A percentile compares a stretch with the other conserved stretches of the same genome.
Conservation (phyloP, 1,140 invertebrate species). For the Euglossa dilemma region DNA sequence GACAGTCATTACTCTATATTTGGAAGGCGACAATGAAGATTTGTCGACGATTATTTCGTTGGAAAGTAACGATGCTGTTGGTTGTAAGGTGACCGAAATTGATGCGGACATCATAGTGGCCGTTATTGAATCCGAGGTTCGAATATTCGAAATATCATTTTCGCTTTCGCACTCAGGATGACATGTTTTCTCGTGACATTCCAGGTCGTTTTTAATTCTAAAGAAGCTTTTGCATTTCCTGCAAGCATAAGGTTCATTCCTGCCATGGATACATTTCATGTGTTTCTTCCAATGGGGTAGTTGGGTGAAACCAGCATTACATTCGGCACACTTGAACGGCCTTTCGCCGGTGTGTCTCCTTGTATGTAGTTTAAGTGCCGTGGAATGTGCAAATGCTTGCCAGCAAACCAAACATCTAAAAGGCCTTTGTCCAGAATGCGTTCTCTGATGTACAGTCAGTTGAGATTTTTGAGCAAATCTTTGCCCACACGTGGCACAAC, state of each 20-base stretch:
- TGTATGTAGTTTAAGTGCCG: conserved; percentile 90
- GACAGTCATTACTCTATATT: conserved; percentile 84
- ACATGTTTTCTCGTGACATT: conserved; percentile 85
- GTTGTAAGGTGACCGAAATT: neutral
- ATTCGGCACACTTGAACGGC: conserved; percentile 89
- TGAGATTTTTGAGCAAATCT: conserved; percentile 97
- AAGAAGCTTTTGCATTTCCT: conserved; percentile 88
- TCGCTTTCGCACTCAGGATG: conserved; percentile 72
- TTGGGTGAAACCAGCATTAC: conserved; percentile 89
- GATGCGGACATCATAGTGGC: neutral
- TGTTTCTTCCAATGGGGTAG: conserved; percentile 91
- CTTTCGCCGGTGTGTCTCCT: conserved; percentile 91
- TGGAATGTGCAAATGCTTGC: conserved; percentile 92
- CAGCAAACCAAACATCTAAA: conserved; percentile 91
- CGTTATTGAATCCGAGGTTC: conserved; percentile 84
- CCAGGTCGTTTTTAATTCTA: conserved; percentile 88
- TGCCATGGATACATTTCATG: conserved; percentile 91
- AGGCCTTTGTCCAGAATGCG: conserved; percentile 92
- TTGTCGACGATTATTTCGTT: conserved; percentile 86
- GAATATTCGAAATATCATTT: conserved; percentile 67
- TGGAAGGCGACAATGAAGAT: conserved; percentile 35
- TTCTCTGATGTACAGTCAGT: conserved; percentile 95
- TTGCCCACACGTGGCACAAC: conserved; percentile 96
- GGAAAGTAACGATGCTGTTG: conserved; percentile 65
- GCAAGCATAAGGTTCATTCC: conserved; percentile 88